Conservation (phyloP, 2,888 invertebrate genomes). For the Ochropleura leucogaster region DNA sequence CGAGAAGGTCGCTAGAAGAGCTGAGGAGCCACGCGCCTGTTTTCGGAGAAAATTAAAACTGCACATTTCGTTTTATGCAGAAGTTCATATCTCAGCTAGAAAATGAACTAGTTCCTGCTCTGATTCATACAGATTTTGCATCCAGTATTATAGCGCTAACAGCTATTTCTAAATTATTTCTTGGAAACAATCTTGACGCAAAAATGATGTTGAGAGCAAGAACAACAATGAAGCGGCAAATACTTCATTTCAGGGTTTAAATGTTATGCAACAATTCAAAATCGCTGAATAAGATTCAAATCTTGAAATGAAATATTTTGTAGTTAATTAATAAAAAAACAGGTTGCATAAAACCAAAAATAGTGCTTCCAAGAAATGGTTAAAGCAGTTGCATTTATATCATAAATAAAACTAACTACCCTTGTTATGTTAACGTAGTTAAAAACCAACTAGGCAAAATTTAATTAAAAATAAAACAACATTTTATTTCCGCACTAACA, state of each 20-base stretch:
- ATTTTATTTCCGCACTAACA: slow-evolving; percentile 31
- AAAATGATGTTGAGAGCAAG: background rate
- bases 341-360: background rate
- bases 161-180: background rate
- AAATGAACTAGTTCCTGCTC: background rate
- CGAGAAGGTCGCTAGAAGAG: background rate
- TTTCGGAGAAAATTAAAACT: background rate
- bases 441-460: slow-evolving; percentile 11
- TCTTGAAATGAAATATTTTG: background rate
- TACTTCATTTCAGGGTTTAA: too few relatives aligned
- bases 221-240: background rate
- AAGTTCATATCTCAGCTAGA: background rate
- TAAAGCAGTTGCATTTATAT: background rate
- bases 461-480: slow-evolving; percentile 23
- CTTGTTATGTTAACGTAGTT: background rate
- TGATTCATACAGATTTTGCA: slow-evolving; percentile 1
- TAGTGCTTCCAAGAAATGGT: background rate
- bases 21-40: background rate
- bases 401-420: slow-evolving; percentile 6
- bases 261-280: background rate
- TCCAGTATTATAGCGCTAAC: background rate
- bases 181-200: slow-evolving; percentile 3
- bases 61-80: background rate
- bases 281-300: background rate
- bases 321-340: background rate